Conservation (phyloP, 2,888 invertebrate species). For the Anoplius nigerrimus region DNA sequence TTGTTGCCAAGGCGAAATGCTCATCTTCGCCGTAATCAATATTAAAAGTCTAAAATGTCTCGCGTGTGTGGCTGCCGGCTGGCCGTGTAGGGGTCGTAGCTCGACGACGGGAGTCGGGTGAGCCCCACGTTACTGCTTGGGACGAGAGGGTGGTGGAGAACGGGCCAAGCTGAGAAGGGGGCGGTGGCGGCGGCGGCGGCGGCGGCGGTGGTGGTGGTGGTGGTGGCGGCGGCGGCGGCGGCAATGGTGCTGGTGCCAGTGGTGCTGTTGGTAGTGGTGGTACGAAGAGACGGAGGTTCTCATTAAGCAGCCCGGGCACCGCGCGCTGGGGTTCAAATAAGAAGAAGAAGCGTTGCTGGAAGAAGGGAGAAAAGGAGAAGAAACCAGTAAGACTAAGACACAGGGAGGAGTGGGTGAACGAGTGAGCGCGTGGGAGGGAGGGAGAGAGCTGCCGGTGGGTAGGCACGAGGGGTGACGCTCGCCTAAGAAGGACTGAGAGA, state of each 20-base stretch:
- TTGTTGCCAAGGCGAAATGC: slow-evolving; percentile 40
- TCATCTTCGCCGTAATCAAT: slow-evolving; percentile 72
- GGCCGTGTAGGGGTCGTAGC: slow-evolving; percentile 57
- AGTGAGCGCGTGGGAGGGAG: slow-evolving; percentile 26
- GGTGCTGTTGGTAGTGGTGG: slow-evolving; percentile 53
- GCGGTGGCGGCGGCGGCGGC: slow-evolving; percentile 25
- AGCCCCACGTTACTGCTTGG: slow-evolving; percentile 54
- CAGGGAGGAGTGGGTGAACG: slow-evolving; percentile 39
- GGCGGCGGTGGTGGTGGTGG: slow-evolving; percentile 25
- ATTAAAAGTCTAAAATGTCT: slow-evolving; percentile 74
- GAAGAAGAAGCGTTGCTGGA: slow-evolving; percentile 64
- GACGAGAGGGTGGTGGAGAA: slow-evolving; percentile 42
- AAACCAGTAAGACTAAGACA: slow-evolving; percentile 66
- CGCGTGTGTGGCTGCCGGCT: slow-evolving; percentile 68
- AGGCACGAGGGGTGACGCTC: slow-evolving; percentile 24
- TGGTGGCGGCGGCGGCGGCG: slow-evolving; percentile 32
- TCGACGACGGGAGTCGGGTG: slow-evolving; percentile 54
- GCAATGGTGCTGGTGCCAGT: slow-evolving; percentile 37
- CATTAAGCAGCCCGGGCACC: slow-evolving; percentile 75
- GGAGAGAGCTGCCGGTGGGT: slow-evolving; percentile 23
- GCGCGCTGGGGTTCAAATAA: slow-evolving; percentile 68
- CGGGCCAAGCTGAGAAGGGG: slow-evolving; percentile 24
- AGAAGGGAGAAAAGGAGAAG: slow-evolving; percentile 66
- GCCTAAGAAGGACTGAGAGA: slow-evolving; percentile 27
- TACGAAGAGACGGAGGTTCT: slow-evolving; percentile 70